These are phyloP conservation scores for Auanema freiburgensis DNA, from an alignment of 2,888 invertebrate species.

Conservation along the genomic window DNA sequence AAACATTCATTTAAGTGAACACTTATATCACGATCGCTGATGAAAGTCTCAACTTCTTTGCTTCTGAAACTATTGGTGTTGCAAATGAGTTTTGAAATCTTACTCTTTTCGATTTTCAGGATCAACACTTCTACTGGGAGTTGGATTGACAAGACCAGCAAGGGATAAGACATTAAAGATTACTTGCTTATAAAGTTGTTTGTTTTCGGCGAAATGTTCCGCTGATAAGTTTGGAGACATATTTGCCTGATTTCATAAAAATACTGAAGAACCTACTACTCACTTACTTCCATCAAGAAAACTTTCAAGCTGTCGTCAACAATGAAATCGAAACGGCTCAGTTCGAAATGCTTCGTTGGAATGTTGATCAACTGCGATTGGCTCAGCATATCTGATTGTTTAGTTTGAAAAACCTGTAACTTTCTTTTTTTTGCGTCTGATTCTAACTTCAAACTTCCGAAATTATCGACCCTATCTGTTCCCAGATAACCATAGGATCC, in stretches of 20 bases:
- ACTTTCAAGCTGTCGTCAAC: constrained; percentile 84
- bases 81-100: not conserved
- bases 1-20: not conserved
- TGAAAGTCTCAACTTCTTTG: not conserved
- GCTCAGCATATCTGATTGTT: constrained; percentile 51
- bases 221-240: constrained; percentile 97
- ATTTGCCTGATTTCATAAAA: constrained; percentile 78
- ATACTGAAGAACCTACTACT: not conserved
- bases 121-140: constrained; percentile 22
- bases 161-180: constrained; percentile 81
- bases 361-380: constrained; percentile 21
- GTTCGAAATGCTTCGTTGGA: constrained; percentile 77
- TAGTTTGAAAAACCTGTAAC: constrained; percentile 52
- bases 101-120: constrained; percentile 1
- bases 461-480: constrained; percentile 79
- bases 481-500: constrained; percentile 79
- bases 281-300: constrained; percentile 78
- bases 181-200: constrained; percentile 82
- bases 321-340: constrained; percentile 91
- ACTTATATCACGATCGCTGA: too few relatives aligned
- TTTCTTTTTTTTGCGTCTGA: too few relatives aligned
- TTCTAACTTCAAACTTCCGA: constrained; percentile 70
- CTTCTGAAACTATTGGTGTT: not conserved
- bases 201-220: constrained; percentile 85
- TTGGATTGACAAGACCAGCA: constrained; percentile 73